Base-by-base conservation (phyloP, 2,797 vertebrate genomes). In the Periophthalmus magnuspinnatus region DNA sequence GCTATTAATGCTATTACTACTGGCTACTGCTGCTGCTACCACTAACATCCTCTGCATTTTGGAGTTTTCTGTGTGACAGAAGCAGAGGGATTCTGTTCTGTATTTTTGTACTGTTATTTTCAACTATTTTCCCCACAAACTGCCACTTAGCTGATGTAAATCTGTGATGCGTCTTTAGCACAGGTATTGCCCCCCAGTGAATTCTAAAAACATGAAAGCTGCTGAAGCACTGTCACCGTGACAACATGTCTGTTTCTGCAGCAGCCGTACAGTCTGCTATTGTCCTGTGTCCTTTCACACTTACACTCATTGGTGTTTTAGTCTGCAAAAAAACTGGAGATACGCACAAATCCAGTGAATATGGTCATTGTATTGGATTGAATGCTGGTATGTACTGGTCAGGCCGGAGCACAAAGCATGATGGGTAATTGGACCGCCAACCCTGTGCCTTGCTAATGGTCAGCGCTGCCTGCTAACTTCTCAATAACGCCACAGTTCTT, bases 321-420 rank as follows among this genome's bases (percentile, higher is more conserved):
- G 63, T 71, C 79, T 74, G 33, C 34, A 22, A 57, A 56, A n/a
- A 47, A n/a, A 71, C 47, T 77, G 11, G 11, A 13, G 41, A 16
- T 5, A 5, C 41, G 5, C 41, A 3, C 28, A 8, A n/a, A 10
- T 10, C 70, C 73, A 47, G 62, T 92, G 87, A 92, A 88, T 93
- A 89, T 82, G 69, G 33, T 78, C 65, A 77, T 93, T 92, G 91
- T 91, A 3, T 86, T 82, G 68, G 81, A 76, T 50, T 68, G 36
- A 67, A 80, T 74, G 76, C 77, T 86, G 85, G 79, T 82, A 81
- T 92, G 87, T 87, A 76, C 78, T 82, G 84, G 77, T 78, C 58
- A 33, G 56, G 16, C 28, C 6, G 28, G 24, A 32, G 56, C 56
- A 33, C 56, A 33, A 58, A 32, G 56, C 56, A 60, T 60, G 17